phyloP scores from a whole-genome alignment of 92 coral and sea anemone species.

The Montipora capitata region DNA sequence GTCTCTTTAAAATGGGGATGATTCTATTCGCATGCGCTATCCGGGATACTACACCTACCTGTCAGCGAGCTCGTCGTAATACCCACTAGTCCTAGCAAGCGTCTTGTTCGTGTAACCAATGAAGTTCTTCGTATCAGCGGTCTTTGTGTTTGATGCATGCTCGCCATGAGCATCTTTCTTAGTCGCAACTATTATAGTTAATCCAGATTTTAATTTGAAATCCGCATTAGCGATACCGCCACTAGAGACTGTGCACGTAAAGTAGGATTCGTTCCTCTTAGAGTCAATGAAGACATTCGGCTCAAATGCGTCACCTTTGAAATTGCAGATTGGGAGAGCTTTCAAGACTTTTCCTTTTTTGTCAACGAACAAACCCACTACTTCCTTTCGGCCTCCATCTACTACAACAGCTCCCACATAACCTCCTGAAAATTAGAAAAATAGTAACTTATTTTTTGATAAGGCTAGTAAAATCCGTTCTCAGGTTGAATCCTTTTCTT shows the following conservation, averaged over 20 bases:
- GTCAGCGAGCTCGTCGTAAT: slow-evolving; percentile 84
- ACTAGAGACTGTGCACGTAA: slow-evolving; percentile 84
- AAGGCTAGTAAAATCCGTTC: too few relatives aligned
- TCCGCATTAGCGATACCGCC: slow-evolving; percentile 54
- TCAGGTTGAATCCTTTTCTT: too few relatives aligned
- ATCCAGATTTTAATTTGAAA: slow-evolving; percentile 49
- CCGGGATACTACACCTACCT: slow-evolving; percentile 62
- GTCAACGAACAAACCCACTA: slow-evolving; percentile 63
- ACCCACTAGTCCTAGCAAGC: slow-evolving; percentile 81
- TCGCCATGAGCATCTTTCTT: slow-evolving; percentile 86
- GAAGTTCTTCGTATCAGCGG: slow-evolving; percentile 70
- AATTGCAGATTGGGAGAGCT: slow-evolving; percentile 65
- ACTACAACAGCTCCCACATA: slow-evolving; percentile 82
- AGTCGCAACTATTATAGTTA: slow-evolving; percentile 75
- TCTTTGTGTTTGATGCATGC: slow-evolving; percentile 76
- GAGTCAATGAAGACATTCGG: slow-evolving; percentile 89
- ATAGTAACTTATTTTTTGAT: not conserved
- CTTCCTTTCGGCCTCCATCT: slow-evolving; percentile 72
- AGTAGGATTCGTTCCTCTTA: slow-evolving; percentile 81
- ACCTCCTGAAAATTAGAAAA: slow-evolving; percentile 79
- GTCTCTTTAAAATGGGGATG: too few relatives aligned
- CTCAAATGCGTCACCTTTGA: slow-evolving; percentile 82
- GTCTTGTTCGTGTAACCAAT: slow-evolving; percentile 89
- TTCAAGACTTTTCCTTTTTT: slow-evolving; percentile 44
- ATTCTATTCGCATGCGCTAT: not conserved